Base-by-base conservation (phyloP, 2,888 invertebrate species). In the Apantesis nais region DNA sequence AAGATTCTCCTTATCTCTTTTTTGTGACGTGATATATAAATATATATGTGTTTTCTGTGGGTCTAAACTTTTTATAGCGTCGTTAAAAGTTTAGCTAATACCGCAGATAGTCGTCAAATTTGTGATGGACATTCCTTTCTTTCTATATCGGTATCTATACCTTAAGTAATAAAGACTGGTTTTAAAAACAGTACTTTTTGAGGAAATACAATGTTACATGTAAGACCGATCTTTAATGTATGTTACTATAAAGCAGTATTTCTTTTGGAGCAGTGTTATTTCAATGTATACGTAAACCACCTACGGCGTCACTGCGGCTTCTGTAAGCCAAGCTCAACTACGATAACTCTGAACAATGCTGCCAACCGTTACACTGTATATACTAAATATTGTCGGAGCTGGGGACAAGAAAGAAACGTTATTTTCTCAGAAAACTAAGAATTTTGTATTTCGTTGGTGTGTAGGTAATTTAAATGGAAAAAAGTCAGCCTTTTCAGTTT, bases 41-140 rank as follows among this genome's bases (percentile, higher is more conserved):
- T n/a, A n/a, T n/a, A n/a, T n/a, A n/a, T n/a, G n/a, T 70, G 75
- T 80, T 81, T 75, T 71, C 75, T 75, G 80, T 63, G 72, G 61
- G 73, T 67, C 71, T n/a, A 67, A 73, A 74, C 71, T 72, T 77
- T 83, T 78, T 76, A 78, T 65, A 68, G 60, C 73, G 73, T 77
- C 77, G 77, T 80, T 80, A 82, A 83, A 83, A 75, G 79, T 74
- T n/a, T 72, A 63, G 67, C 63, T 62, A 74, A 76, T 73, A 70
- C 69, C 71, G 62, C 69, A 74, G 75, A 78, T 75, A 80, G 76
- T 73, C 66, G 64, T 74, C 60, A 74, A 73, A 75, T 70, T 75
- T 72, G 58, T 72, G 69, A 73, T 68, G 25, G 62, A 70, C 39
- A 71, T 76, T 72, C 62, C 75, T 68, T 72, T 68, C 52, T 62